Base-by-base conservation (phyloP, 2,113 vertebrate genomes). In the Syngnathus typhle region DNA sequence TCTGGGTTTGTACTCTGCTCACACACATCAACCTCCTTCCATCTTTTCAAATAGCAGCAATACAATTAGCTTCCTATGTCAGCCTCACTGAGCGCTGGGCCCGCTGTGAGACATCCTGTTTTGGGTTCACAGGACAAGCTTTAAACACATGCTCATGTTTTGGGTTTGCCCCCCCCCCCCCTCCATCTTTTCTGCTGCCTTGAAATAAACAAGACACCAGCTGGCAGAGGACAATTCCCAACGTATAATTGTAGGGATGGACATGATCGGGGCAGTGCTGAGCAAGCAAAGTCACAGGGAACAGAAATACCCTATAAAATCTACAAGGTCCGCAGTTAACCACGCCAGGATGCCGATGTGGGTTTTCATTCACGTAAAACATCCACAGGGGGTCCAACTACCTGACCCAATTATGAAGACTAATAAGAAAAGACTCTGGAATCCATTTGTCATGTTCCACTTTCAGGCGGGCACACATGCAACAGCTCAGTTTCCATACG, bases 91-190 rank as follows among this genome's bases (percentile, higher is more conserved):
- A 80, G 81, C 61, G 70, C 78, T 83, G 79, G 82, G 70, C 87
- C 84, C 84, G 88, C 86, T 87, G 88, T 88, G 88, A 71, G 86
- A 88, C 86, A 80, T 89, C 86, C 88, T 91, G 89, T 89, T 89
- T 86, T 82, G 75, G 79, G 76, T 87, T 86, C 79, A 79, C 61
- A 69, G 72, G 72, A 87, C 81, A 78, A 83, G 84, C 71, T 83
- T 88, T 82, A 63, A 81, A 82, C 85, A 88, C 79, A 80, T 86
- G 88, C 81, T 87, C 72, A 67, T 75, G 78, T 84, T 86, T 85
- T 82, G 77, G 79, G 68, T 71, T 82, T 55, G 64, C 69, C 54
- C 64, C 71, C 70, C 74, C 5, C 16, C 15, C 55, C 27, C 12
- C 23, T 56, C 27, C 27, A 15, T 32, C 55, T 32, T 32, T 23